These are phyloP conservation scores for Ptilodon capucinus DNA, from an alignment of 2,888 invertebrate species.

Conservation along the genomic window DNA sequence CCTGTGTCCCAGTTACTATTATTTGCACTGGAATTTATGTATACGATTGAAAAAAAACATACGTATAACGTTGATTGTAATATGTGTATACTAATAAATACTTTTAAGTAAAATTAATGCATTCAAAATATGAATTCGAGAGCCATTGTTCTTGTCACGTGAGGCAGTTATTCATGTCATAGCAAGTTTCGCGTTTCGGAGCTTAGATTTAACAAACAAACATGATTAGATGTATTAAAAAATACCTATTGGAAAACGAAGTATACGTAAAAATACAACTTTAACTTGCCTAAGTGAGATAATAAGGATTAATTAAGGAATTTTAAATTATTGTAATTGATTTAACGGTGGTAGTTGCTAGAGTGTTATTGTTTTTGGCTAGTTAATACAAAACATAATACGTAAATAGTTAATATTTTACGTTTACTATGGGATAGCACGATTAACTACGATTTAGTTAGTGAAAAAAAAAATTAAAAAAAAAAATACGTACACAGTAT, in stretches of 20 bases:
- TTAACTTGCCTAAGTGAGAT: slow-evolving; percentile 83
- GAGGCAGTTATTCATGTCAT: slow-evolving; percentile 36
- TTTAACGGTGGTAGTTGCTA: slow-evolving; percentile 77
- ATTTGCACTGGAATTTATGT: slow-evolving; percentile 79
- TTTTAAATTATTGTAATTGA: slow-evolving; percentile 81
- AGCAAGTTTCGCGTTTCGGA: slow-evolving; percentile 60
- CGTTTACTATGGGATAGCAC: slow-evolving; percentile 61
- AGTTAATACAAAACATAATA: slow-evolving; percentile 66
- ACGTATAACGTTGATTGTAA: slow-evolving; percentile 82
- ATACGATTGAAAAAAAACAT: slow-evolving; percentile 79
- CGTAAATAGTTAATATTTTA: slow-evolving; percentile 69
- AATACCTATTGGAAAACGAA: slow-evolving; percentile 79
- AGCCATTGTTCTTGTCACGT: slow-evolving; percentile 41
- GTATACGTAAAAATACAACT: slow-evolving; percentile 82
- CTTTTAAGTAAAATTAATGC: slow-evolving; percentile 65
- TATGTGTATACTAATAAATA: slow-evolving; percentile 80
- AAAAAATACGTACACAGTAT: slow-evolving; percentile 79
- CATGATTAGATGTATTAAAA: slow-evolving; percentile 69
- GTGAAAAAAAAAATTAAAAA: slow-evolving; percentile 57
- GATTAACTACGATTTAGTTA: slow-evolving; percentile 68
- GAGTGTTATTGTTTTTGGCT: slow-evolving; percentile 74
- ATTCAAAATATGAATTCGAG: slow-evolving; percentile 48
- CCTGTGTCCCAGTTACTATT: slow-evolving; percentile 64
- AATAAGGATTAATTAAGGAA: slow-evolving; percentile 75
- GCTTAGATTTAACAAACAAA: slow-evolving; percentile 67